Conservation (phyloP, 2,113 vertebrate genomes). For the Tylochromis polylepis region DNA sequence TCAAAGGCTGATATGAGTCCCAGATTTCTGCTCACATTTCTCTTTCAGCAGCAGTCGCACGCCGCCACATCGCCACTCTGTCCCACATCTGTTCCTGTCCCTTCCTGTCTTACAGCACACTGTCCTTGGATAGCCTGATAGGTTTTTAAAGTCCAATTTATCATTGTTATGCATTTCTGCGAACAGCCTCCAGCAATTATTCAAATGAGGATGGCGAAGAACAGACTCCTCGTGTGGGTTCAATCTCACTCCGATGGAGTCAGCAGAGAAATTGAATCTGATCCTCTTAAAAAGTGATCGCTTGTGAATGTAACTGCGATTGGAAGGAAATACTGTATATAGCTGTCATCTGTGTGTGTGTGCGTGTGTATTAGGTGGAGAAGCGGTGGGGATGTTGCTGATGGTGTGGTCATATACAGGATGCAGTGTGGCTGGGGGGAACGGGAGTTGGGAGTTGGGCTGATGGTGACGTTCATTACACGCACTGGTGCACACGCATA, state of each 20-base stretch:
- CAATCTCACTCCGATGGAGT: not conserved
- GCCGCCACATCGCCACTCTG: not conserved
- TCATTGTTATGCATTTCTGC: constrained; percentile 39
- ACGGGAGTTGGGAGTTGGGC: not conserved
- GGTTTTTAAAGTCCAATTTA: constrained; percentile 36
- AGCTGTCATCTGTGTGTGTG: not conserved
- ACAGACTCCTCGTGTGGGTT: not conserved
- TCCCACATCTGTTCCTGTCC: constrained; percentile 12
- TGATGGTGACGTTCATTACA: constrained; percentile 71
- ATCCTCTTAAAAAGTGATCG: constrained; percentile 13
- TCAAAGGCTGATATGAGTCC: constrained; percentile 6
- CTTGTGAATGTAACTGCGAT: not conserved
- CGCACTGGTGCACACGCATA: constrained; percentile 59
- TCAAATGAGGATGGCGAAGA: constrained; percentile 10
- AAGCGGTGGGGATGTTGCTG: not conserved
- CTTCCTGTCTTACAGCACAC: not conserved
- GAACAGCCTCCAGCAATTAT: constrained; percentile 26
- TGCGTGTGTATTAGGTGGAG: not conserved
- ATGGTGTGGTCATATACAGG: constrained; percentile 21
- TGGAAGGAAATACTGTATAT: not conserved
- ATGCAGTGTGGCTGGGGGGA: constrained; percentile 20
- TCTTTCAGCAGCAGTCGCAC: not conserved
- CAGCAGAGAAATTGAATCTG: not conserved
- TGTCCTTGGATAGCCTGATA: constrained; percentile 28
- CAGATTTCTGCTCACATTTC: not conserved